Conservation (phyloP, 1,140 invertebrate species). For the Samia ricini region DNA sequence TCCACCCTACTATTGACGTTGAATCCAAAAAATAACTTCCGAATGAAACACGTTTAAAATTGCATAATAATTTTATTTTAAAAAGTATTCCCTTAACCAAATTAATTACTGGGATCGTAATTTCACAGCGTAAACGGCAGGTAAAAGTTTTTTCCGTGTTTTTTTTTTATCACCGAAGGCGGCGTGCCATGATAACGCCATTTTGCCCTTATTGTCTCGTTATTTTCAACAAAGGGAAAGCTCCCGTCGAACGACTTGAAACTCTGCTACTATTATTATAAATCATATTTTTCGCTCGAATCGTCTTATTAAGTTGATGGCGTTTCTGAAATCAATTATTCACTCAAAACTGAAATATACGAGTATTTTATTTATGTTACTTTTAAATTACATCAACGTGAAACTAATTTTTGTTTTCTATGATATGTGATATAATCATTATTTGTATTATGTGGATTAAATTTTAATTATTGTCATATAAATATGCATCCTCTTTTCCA, state of each 20-base stretch:
- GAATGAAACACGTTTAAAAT: too few species aligned
- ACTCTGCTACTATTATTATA: background rate
- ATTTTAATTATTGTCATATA: too few species aligned
- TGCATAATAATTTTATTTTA: background rate
- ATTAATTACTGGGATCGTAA: too few species aligned
- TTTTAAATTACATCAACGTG: too few species aligned
- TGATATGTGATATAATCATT: too few species aligned
- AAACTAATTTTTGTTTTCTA: too few species aligned
- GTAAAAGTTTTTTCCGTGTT: background rate
- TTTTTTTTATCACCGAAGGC: background rate
- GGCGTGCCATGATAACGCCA: background rate
- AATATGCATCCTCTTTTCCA: too few species aligned
- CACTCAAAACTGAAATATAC: background rate
- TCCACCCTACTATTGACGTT: too few species aligned
- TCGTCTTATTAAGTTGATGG: background rate
- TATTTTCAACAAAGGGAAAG: background rate
- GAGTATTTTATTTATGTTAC: too few species aligned
- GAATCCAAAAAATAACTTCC: too few species aligned
- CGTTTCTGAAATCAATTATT: background rate
- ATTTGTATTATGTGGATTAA: too few species aligned
- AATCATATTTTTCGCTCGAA: background rate
- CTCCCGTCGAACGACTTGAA: background rate
- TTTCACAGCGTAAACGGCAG: too few species aligned
- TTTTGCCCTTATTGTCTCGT: constrained; percentile 1
- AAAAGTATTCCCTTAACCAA: background rate